Conservation (phyloP, 2,113 vertebrate genomes). For the Aptenodytes forsteri region DNA sequence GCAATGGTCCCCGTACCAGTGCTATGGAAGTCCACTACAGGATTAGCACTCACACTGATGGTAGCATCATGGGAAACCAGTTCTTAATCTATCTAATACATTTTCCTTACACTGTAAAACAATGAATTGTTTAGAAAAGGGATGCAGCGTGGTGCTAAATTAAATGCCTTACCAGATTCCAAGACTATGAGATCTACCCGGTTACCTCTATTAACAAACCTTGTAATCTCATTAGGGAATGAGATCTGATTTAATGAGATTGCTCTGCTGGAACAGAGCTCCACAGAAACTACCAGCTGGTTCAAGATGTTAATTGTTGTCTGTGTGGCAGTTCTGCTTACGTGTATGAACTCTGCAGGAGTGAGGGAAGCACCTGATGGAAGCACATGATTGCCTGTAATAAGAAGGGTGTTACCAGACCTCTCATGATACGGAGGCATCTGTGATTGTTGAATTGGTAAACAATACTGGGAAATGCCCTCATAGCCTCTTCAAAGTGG, state of each 20-base stretch:
- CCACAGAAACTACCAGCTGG: neutral
- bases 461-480: neutral
- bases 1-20: neutral
- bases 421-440: neutral
- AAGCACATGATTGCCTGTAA: neutral
- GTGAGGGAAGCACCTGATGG: neutral
- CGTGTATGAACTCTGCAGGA: fast-evolving
- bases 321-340: neutral
- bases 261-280: neutral
- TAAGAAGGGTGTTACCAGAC: neutral
- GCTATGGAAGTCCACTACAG: neutral
- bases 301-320: neutral
- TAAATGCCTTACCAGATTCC: neutral
- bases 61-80: neutral
- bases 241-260: neutral
- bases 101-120: neutral
- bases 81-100: neutral
- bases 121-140: neutral
- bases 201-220: neutral
- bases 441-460: neutral
- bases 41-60: neutral
- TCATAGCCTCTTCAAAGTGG: neutral
- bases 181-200: neutral
- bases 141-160: fast-evolving
- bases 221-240: neutral